Base-by-base conservation (phyloP, 2,797 vertebrate species). In the Epinephelus coioides region DNA sequence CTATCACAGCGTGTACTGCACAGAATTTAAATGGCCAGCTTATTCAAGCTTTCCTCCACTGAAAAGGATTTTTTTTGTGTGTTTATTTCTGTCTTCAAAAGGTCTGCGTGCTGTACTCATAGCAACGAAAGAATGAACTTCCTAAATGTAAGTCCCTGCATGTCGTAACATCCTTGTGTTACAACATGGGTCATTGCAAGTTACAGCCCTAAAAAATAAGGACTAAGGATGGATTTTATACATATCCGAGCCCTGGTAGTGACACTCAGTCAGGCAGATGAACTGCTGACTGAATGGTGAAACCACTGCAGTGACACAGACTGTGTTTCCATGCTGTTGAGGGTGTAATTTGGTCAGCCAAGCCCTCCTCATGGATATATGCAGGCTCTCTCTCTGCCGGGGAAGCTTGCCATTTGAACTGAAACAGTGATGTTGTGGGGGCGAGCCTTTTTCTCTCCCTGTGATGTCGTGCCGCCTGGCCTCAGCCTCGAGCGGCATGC, bases 391-490 rank as follows among this genome's bases (percentile, higher is more conserved):
- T 40, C 73, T 86, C 40, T 3, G 78, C 86, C 47, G 78, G 62
- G 81, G 86, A 83, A 85, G 78, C 73, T 54, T 50, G 67, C 60
- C 78, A 79, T 79, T 87, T 79, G 73, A 71, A 76, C 61, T 80
- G 80, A 78, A 69, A 59, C 75, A 43, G 68, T 50, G 73, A 65
- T 82, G 73, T 79, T 86, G 78, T 85, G 88, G 76, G 87, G 85
- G 85, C 73, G 56, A 82, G 86, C 50, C 59, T 87, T 84, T 68
- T 87, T 43, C 65, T 78, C 69, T 79, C 79, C 73, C 79, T 91
- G 82, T 92, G 91, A 94, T 92, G 89, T 91, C 66, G 86, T 87
- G 87, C 88, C 84, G 82, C 82, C 84, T 81, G 88, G 80, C 81
- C 83, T 86, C 83, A 64, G 89, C 73, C 85, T 76, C 43, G 55